These are phyloP conservation scores for Tuberolachnus salignus DNA, from an alignment of 2,888 invertebrate species.

Conservation along the genomic window DNA sequence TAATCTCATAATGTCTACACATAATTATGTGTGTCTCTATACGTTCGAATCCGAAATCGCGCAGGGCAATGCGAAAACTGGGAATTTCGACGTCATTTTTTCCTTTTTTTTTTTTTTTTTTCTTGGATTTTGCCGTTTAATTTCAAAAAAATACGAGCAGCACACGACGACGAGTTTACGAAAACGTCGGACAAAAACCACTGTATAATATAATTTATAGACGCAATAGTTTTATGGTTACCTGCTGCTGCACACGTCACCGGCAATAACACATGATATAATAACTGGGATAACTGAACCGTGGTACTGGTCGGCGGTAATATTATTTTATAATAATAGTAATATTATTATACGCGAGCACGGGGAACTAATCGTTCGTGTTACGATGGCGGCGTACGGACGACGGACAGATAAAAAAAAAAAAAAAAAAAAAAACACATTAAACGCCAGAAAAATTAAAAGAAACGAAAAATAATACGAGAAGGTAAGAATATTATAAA, in stretches of 20 bases:
- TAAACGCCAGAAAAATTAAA: constrained; percentile 44
- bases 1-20: too few species aligned
- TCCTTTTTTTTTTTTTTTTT: too few species aligned
- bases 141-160: too few species aligned
- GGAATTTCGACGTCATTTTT: too few species aligned
- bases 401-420: not conserved
- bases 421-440: not conserved
- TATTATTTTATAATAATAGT: not conserved
- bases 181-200: too few species aligned
- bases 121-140: too few species aligned
- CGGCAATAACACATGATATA: not conserved
- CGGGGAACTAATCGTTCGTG: constrained; percentile 52
- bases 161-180: not conserved
- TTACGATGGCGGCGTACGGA: not conserved
- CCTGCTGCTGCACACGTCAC: not conserved
- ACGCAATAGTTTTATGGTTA: too few species aligned
- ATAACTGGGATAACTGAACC: constrained; percentile 40
- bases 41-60: too few species aligned
- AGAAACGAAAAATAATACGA: constrained; percentile 10
- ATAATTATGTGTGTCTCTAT: too few species aligned
- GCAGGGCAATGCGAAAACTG: too few species aligned
- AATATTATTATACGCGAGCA: not conserved
- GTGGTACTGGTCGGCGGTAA: not conserved
- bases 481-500: too few species aligned
- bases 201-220: too few species aligned